Conservation (phyloP, 2,797 vertebrate genomes). For the Sarcoramphus papa region DNA sequence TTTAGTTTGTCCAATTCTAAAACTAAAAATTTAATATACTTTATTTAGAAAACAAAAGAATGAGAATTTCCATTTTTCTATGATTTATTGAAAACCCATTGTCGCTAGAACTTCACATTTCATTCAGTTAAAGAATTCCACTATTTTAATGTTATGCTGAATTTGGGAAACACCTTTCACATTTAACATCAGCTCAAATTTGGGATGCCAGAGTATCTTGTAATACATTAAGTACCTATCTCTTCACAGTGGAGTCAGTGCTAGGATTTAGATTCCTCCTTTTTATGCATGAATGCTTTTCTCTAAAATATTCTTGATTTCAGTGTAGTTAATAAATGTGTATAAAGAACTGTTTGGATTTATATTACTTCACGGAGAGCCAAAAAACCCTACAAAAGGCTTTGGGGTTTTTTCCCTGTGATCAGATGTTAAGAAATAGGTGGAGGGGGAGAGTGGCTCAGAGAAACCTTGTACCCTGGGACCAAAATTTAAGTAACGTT, state of each 20-base stretch:
- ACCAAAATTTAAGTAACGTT: not conserved
- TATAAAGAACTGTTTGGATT: not conserved
- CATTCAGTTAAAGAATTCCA: not conserved
- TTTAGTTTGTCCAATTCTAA: not conserved
- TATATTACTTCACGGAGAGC: not conserved
- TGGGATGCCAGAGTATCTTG: not conserved
- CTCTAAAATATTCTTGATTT: not conserved
- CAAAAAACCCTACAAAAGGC: not conserved
- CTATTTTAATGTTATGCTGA: not conserved
- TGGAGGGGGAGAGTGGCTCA: not conserved
- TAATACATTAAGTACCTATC: not conserved
- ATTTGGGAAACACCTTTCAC: not conserved
- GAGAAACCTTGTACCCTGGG: not conserved
- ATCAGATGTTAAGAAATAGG: not conserved
- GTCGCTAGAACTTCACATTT: not conserved
- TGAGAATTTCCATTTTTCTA: rapidly evolving
- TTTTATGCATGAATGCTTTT: not conserved
- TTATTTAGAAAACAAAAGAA: not conserved
- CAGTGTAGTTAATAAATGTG: not conserved
- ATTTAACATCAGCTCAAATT: not conserved
- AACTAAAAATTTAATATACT: not conserved
- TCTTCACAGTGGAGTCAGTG: not conserved
- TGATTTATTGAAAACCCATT: not conserved
- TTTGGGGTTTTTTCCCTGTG: rapidly evolving
- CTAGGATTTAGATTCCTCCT: not conserved